A percentile compares a stretch with the other conserved stretches of the same genome.
Evolutionary conservation across 1,140 invertebrate species (phyloP).

Genomic region (Nymphalis io): DNA sequence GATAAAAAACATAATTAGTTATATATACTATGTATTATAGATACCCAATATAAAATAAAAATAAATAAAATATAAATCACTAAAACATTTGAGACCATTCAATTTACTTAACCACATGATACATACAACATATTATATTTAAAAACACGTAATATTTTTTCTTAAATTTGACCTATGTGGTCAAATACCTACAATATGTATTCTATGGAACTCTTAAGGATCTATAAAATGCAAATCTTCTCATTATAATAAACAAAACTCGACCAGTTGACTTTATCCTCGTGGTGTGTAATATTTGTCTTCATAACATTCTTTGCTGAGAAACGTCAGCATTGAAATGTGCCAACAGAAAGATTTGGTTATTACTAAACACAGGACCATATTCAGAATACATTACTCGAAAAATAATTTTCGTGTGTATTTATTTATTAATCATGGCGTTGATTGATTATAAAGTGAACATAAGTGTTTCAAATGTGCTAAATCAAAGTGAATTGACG

Average conservation of each 20-base stretch:
- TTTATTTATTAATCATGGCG: constrained; percentile 20
- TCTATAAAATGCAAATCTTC: constrained; percentile 59
- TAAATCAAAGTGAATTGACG: constrained; percentile 47
- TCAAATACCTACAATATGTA: background rate
- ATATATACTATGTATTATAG: no score
- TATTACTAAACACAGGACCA: constrained; percentile 18
- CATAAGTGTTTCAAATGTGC: constrained; percentile 20
- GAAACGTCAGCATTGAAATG: constrained; percentile 52
- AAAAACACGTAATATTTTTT: no score
- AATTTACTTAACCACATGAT: no score
- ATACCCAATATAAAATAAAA: no score
- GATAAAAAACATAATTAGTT: no score
- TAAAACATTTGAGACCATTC: no score
- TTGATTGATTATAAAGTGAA: constrained; percentile 18
- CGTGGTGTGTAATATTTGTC: constrained; percentile 49
- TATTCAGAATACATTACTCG: background rate
- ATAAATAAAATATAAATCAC: no score
- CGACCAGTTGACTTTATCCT: constrained; percentile 46
- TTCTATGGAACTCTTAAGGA: constrained; percentile 28
- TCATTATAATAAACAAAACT: constrained; percentile 62
- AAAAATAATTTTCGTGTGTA: constrained; percentile 8
- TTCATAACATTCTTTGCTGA: constrained; percentile 51
- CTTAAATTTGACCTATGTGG: no score
- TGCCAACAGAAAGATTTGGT: constrained; percentile 37
- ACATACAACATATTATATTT: no score